phyloP scores from a whole-genome alignment of 1,140 invertebrate species.

The Drosophila ogumai region DNA sequence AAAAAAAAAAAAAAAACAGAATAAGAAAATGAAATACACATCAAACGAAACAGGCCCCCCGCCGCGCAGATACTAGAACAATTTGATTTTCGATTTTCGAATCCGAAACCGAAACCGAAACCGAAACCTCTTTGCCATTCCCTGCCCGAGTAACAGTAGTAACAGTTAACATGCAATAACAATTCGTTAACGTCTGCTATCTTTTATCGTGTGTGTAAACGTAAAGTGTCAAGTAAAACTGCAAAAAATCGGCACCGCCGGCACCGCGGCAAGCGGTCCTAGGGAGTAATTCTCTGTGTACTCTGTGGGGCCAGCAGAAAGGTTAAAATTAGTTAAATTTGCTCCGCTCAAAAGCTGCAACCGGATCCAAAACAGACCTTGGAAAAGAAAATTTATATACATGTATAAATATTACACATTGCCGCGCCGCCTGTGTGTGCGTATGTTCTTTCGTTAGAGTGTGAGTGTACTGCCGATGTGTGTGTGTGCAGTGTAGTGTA shows the following conservation, averaged over 20 bases:
- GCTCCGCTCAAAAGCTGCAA: conserved; percentile 21
- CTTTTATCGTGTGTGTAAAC: conserved; percentile 17
- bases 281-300: conserved; percentile 12
- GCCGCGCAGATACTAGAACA: conserved; percentile 15
- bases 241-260: conserved; percentile 4
- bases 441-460: conserved; percentile 2
- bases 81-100: conserved; percentile 17
- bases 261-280: conserved; percentile 7
- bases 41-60: conserved; percentile 17
- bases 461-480: not conserved
- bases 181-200: conserved; percentile 17
- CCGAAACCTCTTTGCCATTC: conserved; percentile 2
- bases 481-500: conserved; percentile 6
- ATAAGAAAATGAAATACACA: conserved; percentile 20
- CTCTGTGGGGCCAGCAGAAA: conserved; percentile 13
- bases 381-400: conserved; percentile 19
- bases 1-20: not conserved
- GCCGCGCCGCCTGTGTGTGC: conserved; percentile 11
- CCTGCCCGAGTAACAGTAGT: conserved; percentile 12
- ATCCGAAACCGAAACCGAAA: conserved; percentile 5
- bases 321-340: conserved; percentile 25
- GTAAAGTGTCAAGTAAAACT: conserved; percentile 18
- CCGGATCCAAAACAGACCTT: conserved; percentile 23
- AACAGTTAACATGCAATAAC: conserved; percentile 17
- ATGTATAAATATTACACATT: conserved; percentile 2